Evolutionary conservation across 2,797 vertebrate genomes (phyloP), one percentile per base, ranked within the genome.

Genomic region (Alcedo quadribrachys): DNA sequence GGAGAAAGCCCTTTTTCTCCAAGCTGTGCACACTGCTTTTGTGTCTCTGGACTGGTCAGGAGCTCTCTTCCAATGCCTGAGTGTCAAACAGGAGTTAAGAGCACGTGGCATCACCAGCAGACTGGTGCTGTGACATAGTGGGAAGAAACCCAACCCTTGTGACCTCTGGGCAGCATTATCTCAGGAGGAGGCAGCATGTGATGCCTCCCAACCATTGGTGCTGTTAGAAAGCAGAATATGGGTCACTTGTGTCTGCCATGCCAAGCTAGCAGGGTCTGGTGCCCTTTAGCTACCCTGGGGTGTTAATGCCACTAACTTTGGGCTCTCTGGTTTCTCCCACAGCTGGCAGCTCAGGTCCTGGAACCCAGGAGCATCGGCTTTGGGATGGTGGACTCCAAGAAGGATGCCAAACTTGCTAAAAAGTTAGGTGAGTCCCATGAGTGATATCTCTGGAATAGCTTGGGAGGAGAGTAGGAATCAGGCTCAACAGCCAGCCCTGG

Each of bases 281-380:
- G 51, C 20, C 75, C 78, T 90, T 85, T 77, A 80, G 51, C 63
- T 50, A 48, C 16, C 15, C 54, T 82, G 32, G 67, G 45, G 61
- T 42, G 22, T 35, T 73, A 69, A 30, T 11, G 15, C 24, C 11
- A 2, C n/a, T 95, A 73, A 96, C 2, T 1, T 5, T 62, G 50
- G 27, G 28, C 25, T 58, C 57, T 94, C 85, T 89, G 69, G 20
- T 86, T 90, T 87, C 60, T 79, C 80, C 68, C 97, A 90, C 95
- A 99, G 99, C 97, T 99, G 85, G 98, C 98, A 20, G 99, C 99
- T 91, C 99, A 99, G 95, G 98, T 99, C n/a, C 92, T 99, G 93
- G 99, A 99, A 62, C 98, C 98, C 55, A 99, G 99, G 87, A 98
- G 98, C 62, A 98, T 99, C 4, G 99, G 98, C 13, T 99, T 99